Evolutionary conservation across 2,888 invertebrate genomes (phyloP).

Genomic region (Pogonocherus hispidulus): DNA sequence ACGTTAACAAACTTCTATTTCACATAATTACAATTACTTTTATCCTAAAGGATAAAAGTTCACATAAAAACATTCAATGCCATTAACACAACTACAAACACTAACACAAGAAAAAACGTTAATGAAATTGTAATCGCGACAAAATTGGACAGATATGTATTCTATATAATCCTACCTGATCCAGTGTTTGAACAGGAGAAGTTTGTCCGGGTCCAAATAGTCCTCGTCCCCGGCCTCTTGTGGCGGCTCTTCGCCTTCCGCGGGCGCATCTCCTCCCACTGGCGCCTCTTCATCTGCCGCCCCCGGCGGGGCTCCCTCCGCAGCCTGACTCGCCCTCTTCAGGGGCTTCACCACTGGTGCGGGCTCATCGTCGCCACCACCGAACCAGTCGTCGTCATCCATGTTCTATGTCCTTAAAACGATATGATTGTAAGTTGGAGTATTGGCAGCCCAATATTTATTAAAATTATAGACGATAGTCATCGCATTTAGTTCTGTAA

Average conservation of each 20-base stretch:
- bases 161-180: slow-evolving; percentile 74
- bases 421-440: background rate
- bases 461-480: too few relatives aligned
- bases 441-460: too few relatives aligned
- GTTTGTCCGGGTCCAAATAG: slow-evolving; percentile 75
- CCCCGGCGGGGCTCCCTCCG: slow-evolving; percentile 49
- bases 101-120: too few relatives aligned
- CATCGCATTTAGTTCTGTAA: too few relatives aligned
- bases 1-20: too few relatives aligned
- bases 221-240: slow-evolving; percentile 65
- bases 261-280: slow-evolving; percentile 40
- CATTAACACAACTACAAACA: too few relatives aligned
- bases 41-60: too few relatives aligned
- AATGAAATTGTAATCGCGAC: too few relatives aligned
- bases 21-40: too few relatives aligned
- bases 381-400: slow-evolving; percentile 54
- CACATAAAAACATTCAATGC: too few relatives aligned
- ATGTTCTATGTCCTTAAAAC: slow-evolving; percentile 29
- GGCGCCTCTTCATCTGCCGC: slow-evolving; percentile 39
- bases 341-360: slow-evolving; percentile 39
- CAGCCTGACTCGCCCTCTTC: slow-evolving; percentile 31
- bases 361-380: slow-evolving; percentile 46
- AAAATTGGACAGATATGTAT: too few relatives aligned
- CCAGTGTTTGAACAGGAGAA: slow-evolving; percentile 86
- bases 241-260: slow-evolving; percentile 46